A percentile compares a stretch with the other conserved stretches of the same genome.
phyloP scores from a whole-genome alignment of 1,140 invertebrate species.

The Notospermus geniculatus region DNA sequence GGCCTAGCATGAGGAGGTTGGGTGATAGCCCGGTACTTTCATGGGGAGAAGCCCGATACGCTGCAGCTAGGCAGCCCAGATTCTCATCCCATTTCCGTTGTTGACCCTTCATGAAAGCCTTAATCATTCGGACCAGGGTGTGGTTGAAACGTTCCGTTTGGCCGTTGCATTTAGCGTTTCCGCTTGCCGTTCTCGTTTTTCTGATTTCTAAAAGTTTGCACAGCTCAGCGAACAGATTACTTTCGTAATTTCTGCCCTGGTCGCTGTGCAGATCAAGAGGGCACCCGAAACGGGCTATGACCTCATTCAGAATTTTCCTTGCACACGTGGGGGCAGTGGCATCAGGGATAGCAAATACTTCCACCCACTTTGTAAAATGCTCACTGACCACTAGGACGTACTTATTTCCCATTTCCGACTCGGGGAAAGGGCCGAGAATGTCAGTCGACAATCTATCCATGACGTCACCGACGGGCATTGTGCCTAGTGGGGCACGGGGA shows the following conservation, averaged over 20 bases:
- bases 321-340: slow-evolving; percentile 30
- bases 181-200: slow-evolving; percentile 2
- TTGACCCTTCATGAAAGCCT: slow-evolving; percentile 6
- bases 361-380: slow-evolving; percentile 30
- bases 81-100: slow-evolving; percentile 3
- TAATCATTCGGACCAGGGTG: slow-evolving; percentile 11
- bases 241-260: slow-evolving; percentile 20
- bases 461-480: slow-evolving; percentile 6
- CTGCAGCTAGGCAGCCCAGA: slow-evolving; percentile 6
- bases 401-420: slow-evolving; percentile 24
- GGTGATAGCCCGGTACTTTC: background rate
- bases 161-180: background rate
- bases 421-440: slow-evolving; percentile 33
- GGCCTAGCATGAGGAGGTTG: background rate
- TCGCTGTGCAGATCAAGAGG: slow-evolving; percentile 30
- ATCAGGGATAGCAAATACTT: slow-evolving; percentile 29
- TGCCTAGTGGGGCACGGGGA: no score
- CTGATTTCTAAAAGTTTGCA: slow-evolving; percentile 13
- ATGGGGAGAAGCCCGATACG: slow-evolving; percentile 5
- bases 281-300: slow-evolving; percentile 31
- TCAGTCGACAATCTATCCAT: slow-evolving; percentile 22
- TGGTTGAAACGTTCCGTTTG: slow-evolving; percentile 10
- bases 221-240: slow-evolving; percentile 3
- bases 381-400: slow-evolving; percentile 36
- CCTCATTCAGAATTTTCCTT: slow-evolving; percentile 23